phyloP scores from a whole-genome alignment of 2,797 vertebrate genomes.

The Pithecia hirsuta region DNA sequence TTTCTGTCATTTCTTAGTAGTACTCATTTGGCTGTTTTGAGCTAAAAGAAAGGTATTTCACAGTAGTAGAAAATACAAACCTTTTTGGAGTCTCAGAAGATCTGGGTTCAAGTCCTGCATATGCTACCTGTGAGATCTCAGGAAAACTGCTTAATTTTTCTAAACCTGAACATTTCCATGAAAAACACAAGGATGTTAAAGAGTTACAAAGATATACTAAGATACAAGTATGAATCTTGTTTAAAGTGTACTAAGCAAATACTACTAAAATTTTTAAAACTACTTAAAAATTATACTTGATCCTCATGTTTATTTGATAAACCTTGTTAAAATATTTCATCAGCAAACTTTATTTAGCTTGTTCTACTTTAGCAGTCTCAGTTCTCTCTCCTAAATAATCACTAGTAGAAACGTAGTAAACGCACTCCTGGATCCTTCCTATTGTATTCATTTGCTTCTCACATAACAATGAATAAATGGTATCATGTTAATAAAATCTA shows the following conservation, averaged over 20 bases:
- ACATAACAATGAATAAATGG: neutral
- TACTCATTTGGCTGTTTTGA: neutral
- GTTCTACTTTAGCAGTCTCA: conserved; percentile 9
- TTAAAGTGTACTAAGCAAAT: neutral
- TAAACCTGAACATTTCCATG: neutral
- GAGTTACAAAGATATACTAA: neutral
- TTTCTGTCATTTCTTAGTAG: neutral
- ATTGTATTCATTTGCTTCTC: neutral
- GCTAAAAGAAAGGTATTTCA: conserved; percentile 2
- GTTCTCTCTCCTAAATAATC: conserved; percentile 25
- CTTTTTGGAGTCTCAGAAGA: neutral
- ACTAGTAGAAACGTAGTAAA: neutral
- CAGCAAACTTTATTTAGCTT: neutral
- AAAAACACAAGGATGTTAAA: neutral
- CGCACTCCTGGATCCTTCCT: neutral
- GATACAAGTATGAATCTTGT: neutral
- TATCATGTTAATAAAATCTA: conserved; percentile 6
- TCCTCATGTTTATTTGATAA: neutral
- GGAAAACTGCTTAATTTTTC: neutral
- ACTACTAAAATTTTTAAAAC: conserved; percentile 1
- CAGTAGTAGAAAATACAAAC: neutral
- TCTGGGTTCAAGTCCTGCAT: neutral
- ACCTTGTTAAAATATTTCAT: neutral
- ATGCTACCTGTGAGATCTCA: neutral
- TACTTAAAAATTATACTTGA: conserved; percentile 3